Base-by-base conservation (phyloP, 2,113 vertebrate species). In the Jaculus jaculus region DNA sequence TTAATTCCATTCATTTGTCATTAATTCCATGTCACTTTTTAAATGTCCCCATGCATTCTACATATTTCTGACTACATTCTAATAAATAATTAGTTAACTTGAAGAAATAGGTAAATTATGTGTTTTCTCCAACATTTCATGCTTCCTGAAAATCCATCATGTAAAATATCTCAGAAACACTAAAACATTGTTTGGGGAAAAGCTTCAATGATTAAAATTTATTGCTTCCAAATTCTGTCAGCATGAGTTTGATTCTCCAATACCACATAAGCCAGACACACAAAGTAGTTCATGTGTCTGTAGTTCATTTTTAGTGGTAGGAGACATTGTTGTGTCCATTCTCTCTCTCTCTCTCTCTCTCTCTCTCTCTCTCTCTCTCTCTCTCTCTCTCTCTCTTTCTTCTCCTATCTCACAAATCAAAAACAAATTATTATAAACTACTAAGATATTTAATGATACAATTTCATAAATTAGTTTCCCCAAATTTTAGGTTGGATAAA, bases 11-110 rank as follows among this genome's bases (percentile, higher is more conserved):
- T 72, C n/a, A 77, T 12, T 80, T 42, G 74, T 24, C 26, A 54
- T 78, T 87, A 66, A 87, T 94, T 87, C 82, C 32, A 37, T 69
- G 54, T 32, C 4, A 72, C 23, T 82, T 81, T 73, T 24, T 78
- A 13, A 87, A 94, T 54, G 71, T 34, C 63, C 13, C 5, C 30
- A 85, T 79, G 5, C 5, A 75, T 88, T 92, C 54, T 47, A 28
- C 87, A 4, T 69, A 73, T 83, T 91, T 93, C 69, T 94, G 26
- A 78, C 5, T 66, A 77, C 28, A 72, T 77, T 91, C 58, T 86
- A 90, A 87, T 51, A 39, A 88, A 75, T 71, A 83, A 74, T 60
- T 20, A 73, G 23, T 74, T 89, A 58, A 84, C 6, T 80, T 92
- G 89, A 28, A 71, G 18, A 5, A 42, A 54, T 16, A 75, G 17